Conservation (phyloP, 2,113 vertebrate genomes). For the Limnothrissa miodon region DNA sequence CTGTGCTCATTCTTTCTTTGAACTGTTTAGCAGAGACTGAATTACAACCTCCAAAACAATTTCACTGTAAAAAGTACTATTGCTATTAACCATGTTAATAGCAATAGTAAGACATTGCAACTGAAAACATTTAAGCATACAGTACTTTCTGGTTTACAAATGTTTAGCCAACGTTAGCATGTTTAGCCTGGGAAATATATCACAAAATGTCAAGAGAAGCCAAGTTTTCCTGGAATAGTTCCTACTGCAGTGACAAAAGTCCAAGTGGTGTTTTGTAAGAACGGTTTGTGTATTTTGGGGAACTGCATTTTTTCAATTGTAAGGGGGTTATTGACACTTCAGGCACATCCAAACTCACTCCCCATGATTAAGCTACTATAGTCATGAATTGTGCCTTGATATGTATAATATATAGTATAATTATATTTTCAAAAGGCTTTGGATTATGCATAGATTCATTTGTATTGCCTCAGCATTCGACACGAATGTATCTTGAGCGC, state of each 20-base stretch:
- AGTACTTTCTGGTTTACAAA: no score
- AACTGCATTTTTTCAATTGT: neutral
- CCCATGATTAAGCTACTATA: neutral
- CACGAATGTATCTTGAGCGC: neutral
- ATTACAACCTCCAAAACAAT: neutral
- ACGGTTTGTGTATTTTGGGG: conserved; percentile 1
- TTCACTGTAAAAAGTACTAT: neutral
- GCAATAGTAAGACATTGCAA: neutral
- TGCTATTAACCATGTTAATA: no score
- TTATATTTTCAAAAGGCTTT: no score
- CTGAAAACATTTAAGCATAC: neutral
- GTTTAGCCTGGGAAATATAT: no score
- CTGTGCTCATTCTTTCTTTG: neutral
- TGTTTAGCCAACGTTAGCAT: no score
- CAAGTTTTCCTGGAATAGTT: neutral
- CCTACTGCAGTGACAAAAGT: neutral
- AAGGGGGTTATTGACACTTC: neutral
- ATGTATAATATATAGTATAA: no score
- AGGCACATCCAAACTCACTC: neutral
- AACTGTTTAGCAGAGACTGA: neutral
- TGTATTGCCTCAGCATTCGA: no score
- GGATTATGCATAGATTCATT: no score
- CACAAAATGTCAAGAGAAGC: no score
- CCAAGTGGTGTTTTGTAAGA: neutral
- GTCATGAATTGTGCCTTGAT: neutral